These are phyloP conservation scores for Melolontha melolontha DNA, from an alignment of 2,888 invertebrate species.

Conservation along the genomic window DNA sequence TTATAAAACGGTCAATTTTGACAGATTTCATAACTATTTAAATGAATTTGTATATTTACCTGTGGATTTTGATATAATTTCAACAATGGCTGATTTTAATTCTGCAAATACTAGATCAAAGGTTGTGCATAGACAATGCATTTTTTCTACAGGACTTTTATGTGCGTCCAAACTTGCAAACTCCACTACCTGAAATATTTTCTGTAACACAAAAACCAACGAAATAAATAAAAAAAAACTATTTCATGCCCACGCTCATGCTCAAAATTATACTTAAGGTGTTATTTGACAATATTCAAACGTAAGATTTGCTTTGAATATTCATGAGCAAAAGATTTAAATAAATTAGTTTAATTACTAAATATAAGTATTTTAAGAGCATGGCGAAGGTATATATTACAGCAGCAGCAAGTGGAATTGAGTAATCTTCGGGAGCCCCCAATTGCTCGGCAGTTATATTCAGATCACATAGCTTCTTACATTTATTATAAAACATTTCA, in stretches of 20 bases:
- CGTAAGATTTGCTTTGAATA: too few relatives aligned
- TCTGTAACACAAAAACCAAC: conserved; percentile 19
- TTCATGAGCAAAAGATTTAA: background rate
- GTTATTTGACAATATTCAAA: too few relatives aligned
- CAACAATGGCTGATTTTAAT: conserved; percentile 64
- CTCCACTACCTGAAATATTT: conserved; percentile 62
- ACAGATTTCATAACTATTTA: too few relatives aligned
- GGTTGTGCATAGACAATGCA: conserved; percentile 64
- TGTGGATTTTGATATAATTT: conserved; percentile 59
- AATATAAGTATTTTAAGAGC: conserved; percentile 42
- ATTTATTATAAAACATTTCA: conserved; percentile 58
- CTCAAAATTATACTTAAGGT: background rate
- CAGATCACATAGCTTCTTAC: conserved; percentile 57
- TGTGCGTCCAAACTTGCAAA: conserved; percentile 63
- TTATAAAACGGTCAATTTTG: too few relatives aligned
- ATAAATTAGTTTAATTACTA: background rate
- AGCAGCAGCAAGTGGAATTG: conserved; percentile 64
- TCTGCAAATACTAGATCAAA: conserved; percentile 66
- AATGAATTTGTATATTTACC: too few relatives aligned
- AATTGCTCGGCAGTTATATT: conserved; percentile 63
- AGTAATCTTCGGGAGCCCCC: conserved; percentile 62
- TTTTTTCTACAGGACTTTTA: conserved; percentile 64
- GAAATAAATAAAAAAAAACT: background rate
- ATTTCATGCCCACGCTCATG: background rate
- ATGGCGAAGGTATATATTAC: conserved; percentile 50